Evolutionary conservation across 2,888 invertebrate species (phyloP).

Genomic region (Pachliopta kotzebuea): DNA sequence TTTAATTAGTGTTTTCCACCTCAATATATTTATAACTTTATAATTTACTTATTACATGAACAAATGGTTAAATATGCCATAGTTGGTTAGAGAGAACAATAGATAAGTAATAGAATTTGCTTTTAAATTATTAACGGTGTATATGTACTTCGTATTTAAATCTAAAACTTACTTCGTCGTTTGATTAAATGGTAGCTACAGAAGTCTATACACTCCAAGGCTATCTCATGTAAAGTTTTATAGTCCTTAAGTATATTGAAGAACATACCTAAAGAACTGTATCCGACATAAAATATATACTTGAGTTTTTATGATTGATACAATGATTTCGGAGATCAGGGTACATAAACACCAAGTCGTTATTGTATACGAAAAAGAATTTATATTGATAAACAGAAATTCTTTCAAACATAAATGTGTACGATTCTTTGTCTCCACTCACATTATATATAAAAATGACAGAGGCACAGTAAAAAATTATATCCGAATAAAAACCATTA

Average conservation of each 20-base stretch:
- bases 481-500: slow-evolving; percentile 1
- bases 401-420: not conserved
- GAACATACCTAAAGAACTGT: too few species aligned
- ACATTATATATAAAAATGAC: not conserved
- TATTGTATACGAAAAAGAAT: not conserved
- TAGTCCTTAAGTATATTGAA: too few species aligned
- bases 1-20: slow-evolving; percentile 12
- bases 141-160: too few species aligned
- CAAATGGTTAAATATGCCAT: not conserved
- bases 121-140: too few species aligned
- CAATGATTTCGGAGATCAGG: too few species aligned
- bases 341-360: too few species aligned
- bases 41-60: slow-evolving; percentile 2
- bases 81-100: not conserved
- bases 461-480: not conserved
- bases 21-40: slow-evolving; percentile 1
- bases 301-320: too few species aligned
- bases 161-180: too few species aligned
- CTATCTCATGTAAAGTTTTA: too few species aligned
- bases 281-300: too few species aligned
- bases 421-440: not conserved
- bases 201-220: too few species aligned
- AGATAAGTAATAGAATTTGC: not conserved
- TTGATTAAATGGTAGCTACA: too few species aligned
- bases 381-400: not conserved